Conservation (phyloP, 2,888 invertebrate genomes). For the Diplolepis rosae region DNA sequence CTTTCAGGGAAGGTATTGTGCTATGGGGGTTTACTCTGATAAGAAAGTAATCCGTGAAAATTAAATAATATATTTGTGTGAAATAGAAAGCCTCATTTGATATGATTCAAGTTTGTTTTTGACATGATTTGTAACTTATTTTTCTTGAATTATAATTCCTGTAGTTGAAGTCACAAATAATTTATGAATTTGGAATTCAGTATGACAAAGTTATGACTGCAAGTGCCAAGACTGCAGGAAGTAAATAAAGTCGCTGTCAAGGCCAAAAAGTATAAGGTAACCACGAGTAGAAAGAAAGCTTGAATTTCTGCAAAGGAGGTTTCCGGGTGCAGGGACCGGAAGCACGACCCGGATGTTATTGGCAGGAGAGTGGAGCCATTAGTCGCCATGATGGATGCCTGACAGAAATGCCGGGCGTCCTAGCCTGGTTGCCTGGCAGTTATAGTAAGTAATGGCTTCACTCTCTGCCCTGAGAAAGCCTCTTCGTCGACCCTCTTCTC, state of each 20-base stretch:
- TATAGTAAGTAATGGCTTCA: constrained; percentile 73
- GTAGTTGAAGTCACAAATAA: neutral
- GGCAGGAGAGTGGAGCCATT: constrained; percentile 73
- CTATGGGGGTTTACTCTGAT: too few species aligned
- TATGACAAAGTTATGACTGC: neutral
- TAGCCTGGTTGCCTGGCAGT: constrained; percentile 67
- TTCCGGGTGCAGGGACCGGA: constrained; percentile 56
- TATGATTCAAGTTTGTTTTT: too few species aligned
- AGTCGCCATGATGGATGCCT: constrained; percentile 73
- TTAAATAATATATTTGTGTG: too few species aligned
- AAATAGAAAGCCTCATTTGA: too few species aligned
- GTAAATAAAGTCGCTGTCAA: neutral
- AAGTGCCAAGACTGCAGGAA: neutral
- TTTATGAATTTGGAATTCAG: neutral
- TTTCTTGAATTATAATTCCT: too few species aligned
- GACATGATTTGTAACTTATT: too few species aligned
- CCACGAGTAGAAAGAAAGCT: constrained; percentile 50
- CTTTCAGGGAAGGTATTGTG: too few species aligned
- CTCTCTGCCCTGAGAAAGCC: constrained; percentile 70
- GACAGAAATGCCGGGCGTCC: constrained; percentile 70
- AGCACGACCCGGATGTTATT: constrained; percentile 71
- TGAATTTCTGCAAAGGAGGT: constrained; percentile 50
- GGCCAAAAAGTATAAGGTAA: constrained; percentile 48
- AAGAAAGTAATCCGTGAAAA: too few species aligned
- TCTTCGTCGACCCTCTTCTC: constrained; percentile 54